Conservation (phyloP, 2,888 invertebrate genomes). For the Watsonalla binaria region DNA sequence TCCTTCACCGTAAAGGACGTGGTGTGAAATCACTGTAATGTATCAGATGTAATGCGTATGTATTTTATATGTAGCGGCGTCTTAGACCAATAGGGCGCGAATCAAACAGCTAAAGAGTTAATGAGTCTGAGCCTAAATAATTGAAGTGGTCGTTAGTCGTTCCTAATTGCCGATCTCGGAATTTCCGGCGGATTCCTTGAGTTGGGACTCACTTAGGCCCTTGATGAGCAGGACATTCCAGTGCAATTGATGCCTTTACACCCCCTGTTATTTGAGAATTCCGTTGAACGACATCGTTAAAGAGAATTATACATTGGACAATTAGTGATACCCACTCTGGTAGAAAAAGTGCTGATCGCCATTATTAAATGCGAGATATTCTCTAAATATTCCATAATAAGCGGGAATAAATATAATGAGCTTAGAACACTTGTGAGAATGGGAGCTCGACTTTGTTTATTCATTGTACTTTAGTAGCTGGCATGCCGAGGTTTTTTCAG, state of each 20-base stretch:
- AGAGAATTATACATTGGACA: background rate
- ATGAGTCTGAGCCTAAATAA: constrained; percentile 48
- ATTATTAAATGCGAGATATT: no score
- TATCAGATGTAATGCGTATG: constrained; percentile 7
- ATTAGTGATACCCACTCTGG: background rate
- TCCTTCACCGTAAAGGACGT: no score
- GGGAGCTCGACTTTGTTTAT: no score
- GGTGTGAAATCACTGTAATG: no score
- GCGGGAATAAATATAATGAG: no score
- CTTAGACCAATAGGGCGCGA: background rate
- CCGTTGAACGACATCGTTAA: background rate
- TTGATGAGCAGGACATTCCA: constrained; percentile 6
- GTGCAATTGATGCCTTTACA: background rate
- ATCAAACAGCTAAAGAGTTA: constrained; percentile 18
- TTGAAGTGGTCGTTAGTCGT: constrained; percentile 50
- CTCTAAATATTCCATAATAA: no score
- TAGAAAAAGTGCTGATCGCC: background rate
- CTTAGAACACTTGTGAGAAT: no score
- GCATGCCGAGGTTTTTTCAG: no score
- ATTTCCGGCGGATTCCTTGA: constrained; percentile 33
- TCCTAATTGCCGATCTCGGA: constrained; percentile 50
- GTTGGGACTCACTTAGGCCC: constrained; percentile 27
- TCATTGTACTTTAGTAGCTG: no score
- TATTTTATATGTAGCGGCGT: constrained; percentile 9
- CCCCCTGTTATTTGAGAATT: background rate